Evolutionary conservation across 1,140 invertebrate genomes (phyloP), one percentile per base, ranked within the genome.

Genomic region (Coelopa frigida): DNA sequence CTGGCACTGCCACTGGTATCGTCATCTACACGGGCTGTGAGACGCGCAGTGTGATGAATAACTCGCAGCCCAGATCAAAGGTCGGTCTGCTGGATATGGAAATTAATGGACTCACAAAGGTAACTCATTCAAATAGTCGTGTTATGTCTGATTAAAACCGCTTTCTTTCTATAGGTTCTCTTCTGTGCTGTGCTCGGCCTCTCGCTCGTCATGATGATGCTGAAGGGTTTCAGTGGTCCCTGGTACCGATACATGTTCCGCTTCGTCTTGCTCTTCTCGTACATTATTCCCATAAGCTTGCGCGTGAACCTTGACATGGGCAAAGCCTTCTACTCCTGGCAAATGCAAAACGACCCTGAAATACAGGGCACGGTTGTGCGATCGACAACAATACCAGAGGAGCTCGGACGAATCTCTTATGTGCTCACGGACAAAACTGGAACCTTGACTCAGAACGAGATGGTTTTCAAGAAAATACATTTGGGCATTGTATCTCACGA

Each of bases 251-350:
- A 98, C 68, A 81, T 96, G 74, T 96, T 98, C 72, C 77, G 96
- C 59, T 99, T 98, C 67, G 82, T 98, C 44, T 75, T 99, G 7
- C 78, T 99, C 1, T 99, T 99, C 73, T 98, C 95, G 0, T 99
- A 99, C 72, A 98, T 99, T 47, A 98, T 99, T 66, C 96, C 96
- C 12, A 95, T 99, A 51, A 96, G 94, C 77, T 80, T 99, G 56
- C 75, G 96, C 50, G 95, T 99, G 1, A 99, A 99, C 75, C 76
- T 99, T 46, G 97, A 99, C 61, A 94, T 99, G 88, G 94, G 94
- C 1, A 99, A 99, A 73, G 67, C 84, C 0, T 97, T 92, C 62
- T 99, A 99, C 68, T 91, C 95, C 0, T 98, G 89, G 85, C 85
- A 89, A 55, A 98, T 99, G 55, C 91, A 95, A 62, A 77, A 85